Evolutionary conservation across 1,140 invertebrate species (phyloP).

Genomic region (Camponotus pennsylvanicus): DNA sequence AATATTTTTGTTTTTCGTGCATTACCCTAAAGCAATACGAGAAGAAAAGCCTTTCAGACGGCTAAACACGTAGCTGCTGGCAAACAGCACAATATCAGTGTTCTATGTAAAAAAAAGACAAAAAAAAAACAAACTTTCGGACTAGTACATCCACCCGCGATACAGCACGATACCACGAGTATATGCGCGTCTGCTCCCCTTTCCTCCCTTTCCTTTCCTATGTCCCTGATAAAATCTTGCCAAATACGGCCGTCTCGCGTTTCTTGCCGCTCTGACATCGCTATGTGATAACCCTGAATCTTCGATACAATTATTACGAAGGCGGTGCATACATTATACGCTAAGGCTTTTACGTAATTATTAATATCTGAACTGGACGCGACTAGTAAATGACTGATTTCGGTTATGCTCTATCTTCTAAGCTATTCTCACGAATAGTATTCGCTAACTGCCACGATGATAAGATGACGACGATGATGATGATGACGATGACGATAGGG

Average conservation of each 20-base stretch:
- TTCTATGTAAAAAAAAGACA: conserved; percentile 15
- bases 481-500: conserved; percentile 6
- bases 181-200: neutral
- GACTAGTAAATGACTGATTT: conserved; percentile 87
- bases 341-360: conserved; percentile 77
- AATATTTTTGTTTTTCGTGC: conserved; percentile 7
- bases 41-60: neutral
- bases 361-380: conserved; percentile 81
- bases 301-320: conserved; percentile 47
- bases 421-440: conserved; percentile 34
- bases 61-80: conserved; percentile 9
- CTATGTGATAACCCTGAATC: conserved; percentile 56
- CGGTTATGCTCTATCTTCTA: conserved; percentile 77
- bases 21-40: neutral
- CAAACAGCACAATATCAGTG: conserved; percentile 31
- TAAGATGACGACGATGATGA: neutral
- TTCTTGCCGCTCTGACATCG: conserved; percentile 32
- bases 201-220: neutral
- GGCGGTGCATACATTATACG: conserved; percentile 58
- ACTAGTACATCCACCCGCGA: conserved; percentile 73
- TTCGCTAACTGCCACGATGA: conserved; percentile 32
- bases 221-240: conserved; percentile 13
- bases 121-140: conserved; percentile 58
- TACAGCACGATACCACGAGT: conserved; percentile 15
- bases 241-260: conserved; percentile 10